phyloP scores from a whole-genome alignment of 2,888 invertebrate genomes.

The Chrysopilus asiliformis region DNA sequence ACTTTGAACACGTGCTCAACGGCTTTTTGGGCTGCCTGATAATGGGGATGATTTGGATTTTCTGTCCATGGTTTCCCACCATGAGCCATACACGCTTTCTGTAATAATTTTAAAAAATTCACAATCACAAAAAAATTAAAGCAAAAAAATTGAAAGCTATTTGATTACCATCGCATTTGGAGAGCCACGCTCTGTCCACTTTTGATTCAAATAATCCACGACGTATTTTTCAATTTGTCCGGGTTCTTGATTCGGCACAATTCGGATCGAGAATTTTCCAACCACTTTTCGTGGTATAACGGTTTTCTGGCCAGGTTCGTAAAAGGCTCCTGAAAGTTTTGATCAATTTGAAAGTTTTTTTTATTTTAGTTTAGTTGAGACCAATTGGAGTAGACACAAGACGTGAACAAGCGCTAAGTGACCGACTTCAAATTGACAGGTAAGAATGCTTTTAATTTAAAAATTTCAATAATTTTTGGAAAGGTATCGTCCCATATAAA shows the following conservation, averaged over 20 bases:
- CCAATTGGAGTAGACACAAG: no score
- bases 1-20: slow-evolving; percentile 71
- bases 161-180: slow-evolving; percentile 58
- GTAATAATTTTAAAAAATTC: background rate
- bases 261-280: slow-evolving; percentile 93
- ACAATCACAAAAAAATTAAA: background rate
- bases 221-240: slow-evolving; percentile 71
- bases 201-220: slow-evolving; percentile 56
- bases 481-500: no score
- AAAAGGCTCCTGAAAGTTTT: slow-evolving; percentile 54
- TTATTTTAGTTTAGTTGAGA: no score
- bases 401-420: no score
- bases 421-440: no score
- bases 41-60: slow-evolving; percentile 85
- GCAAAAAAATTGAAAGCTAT: background rate
- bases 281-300: slow-evolving; percentile 87
- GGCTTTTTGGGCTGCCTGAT: slow-evolving; percentile 72
- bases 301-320: slow-evolving; percentile 86
- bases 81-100: slow-evolving; percentile 39
- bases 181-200: slow-evolving; percentile 67
- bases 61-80: slow-evolving; percentile 88
- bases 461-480: no score
- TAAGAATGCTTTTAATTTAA: no score
- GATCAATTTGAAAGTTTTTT: no score
- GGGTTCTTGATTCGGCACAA: slow-evolving; percentile 90